Evolutionary conservation across 2,113 vertebrate species (phyloP), one percentile per base, ranked within the genome.

Genomic region (Sapajus apella): DNA sequence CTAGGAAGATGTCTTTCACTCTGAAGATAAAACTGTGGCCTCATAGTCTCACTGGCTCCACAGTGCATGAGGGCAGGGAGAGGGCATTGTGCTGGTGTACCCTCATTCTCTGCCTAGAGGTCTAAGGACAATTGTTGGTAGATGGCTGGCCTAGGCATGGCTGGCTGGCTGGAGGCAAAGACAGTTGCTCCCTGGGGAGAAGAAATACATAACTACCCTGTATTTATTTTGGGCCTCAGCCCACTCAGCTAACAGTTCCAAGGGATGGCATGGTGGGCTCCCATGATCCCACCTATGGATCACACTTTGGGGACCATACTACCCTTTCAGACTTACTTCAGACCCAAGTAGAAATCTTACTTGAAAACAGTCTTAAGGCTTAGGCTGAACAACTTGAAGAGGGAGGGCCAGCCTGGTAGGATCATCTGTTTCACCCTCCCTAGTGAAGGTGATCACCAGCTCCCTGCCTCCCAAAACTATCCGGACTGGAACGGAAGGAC

Each of bases 41-140:
- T 43, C 40, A 5, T 79, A 20, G 58, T 8, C 30, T 73, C 79
- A 30, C 52, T 40, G n/a, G 30, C 61, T 64, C 61, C 61, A 64
- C 27, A 64, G 2, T 32, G 61, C 27, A 32, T n/a, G n/a, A 47
- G n/a, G 32, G 45, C 30, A 25, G 35, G 12, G 50, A 35, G 66
- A 58, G 40, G 40, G 11, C 35, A 3, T 17, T 17, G 23, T 30
- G 52, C 25, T 50, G 83, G 35, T 3, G 5, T 77, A 4, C 9
- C 32, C 50, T 25, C 37, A 43, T 11, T 30, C 40, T 87, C 37
- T n/a, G 1, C 64, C 5, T 5, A 8, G 68, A 37, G 32, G 61
- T 16, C 0, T 27, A 45, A 55, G 56, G 76, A 30, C 6, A 9
- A 25, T 66, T 4, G 0, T n/a, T 45, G 23, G 55, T 27, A 8